Percentiles rank a stretch among this genome's conserved stretches.
phyloP scores from a whole-genome alignment of 2,888 invertebrate genomes.

The Drosophila lacicola region DNA sequence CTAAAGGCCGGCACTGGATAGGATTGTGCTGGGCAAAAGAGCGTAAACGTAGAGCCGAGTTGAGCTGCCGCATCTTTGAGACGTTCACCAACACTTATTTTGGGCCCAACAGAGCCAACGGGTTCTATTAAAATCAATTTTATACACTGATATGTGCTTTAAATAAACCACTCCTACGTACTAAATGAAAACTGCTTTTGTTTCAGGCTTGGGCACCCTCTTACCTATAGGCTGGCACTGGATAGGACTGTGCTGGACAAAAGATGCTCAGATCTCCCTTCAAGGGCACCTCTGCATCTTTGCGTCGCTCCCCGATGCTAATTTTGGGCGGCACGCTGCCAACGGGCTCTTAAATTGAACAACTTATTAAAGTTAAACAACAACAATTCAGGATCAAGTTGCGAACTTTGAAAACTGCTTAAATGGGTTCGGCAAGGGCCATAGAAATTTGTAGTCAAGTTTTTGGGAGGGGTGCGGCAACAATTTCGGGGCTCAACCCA shows the following conservation, averaged over 20 bases:
- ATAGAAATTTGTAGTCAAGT: conserved; percentile 28
- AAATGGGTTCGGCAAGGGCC: conserved; percentile 25
- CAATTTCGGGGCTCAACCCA: conserved; percentile 2
- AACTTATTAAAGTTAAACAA: conserved; percentile 39
- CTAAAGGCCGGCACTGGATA: conserved; percentile 91
- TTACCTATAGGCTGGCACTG: conserved; percentile 90
- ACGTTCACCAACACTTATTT: conserved; percentile 90
- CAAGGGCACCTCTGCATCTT: conserved; percentile 85
- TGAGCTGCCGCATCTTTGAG: conserved; percentile 86
- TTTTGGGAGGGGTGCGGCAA: neutral
- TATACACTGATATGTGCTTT: neutral
- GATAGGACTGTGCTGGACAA: conserved; percentile 91
- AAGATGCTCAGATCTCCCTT: conserved; percentile 87
- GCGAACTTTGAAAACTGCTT: conserved; percentile 62
- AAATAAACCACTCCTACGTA: neutral
- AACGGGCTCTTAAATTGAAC: conserved; percentile 86
- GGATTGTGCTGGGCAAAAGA: conserved; percentile 91
- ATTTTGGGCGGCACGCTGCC: conserved; percentile 86
- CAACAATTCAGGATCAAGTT: conserved; percentile 19
- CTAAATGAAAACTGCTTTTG: conserved; percentile 45
- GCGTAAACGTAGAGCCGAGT: conserved; percentile 86
- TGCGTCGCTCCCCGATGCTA: conserved; percentile 87
- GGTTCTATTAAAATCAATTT: conserved; percentile 83
- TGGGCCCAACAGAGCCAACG: conserved; percentile 86
- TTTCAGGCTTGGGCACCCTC: neutral